Evolutionary conservation across 2,888 invertebrate genomes (phyloP).

Genomic region (Melanotus villosus): DNA sequence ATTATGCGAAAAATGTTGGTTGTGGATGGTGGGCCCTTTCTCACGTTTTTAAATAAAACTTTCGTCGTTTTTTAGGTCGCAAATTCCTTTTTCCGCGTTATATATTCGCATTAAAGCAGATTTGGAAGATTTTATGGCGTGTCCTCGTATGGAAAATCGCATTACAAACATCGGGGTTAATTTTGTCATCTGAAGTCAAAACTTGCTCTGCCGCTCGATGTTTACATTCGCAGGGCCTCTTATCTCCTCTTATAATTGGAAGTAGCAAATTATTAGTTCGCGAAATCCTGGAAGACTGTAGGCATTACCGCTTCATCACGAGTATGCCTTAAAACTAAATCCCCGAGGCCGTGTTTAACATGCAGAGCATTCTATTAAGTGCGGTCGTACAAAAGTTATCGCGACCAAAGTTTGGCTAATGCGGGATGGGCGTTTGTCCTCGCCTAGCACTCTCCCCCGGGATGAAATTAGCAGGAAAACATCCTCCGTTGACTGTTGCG

Average conservation of each 20-base stretch:
- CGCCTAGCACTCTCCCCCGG: constrained; percentile 42
- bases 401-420: constrained; percentile 50
- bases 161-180: constrained; percentile 36
- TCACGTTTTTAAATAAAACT: too few species aligned
- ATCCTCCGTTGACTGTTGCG: constrained; percentile 45
- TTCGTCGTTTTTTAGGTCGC: background rate
- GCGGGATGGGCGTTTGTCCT: constrained; percentile 50
- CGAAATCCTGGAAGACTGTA: constrained; percentile 47
- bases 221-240: constrained; percentile 37
- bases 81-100: constrained; percentile 7
- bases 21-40: too few species aligned
- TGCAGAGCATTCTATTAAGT: constrained; percentile 51
- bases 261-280: constrained; percentile 48
- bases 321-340: constrained; percentile 48
- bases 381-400: constrained; percentile 53
- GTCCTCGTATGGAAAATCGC: constrained; percentile 17
- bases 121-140: constrained; percentile 20
- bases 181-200: constrained; percentile 40
- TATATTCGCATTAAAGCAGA: constrained; percentile 8
- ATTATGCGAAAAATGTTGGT: too few species aligned
- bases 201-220: constrained; percentile 26
- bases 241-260: constrained; percentile 46
- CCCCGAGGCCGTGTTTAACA: constrained; percentile 49
- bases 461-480: constrained; percentile 47
- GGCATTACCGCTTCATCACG: constrained; percentile 46